phyloP scores from a whole-genome alignment of 1,140 invertebrate genomes.

The Meloidogyne chitwoodi region DNA sequence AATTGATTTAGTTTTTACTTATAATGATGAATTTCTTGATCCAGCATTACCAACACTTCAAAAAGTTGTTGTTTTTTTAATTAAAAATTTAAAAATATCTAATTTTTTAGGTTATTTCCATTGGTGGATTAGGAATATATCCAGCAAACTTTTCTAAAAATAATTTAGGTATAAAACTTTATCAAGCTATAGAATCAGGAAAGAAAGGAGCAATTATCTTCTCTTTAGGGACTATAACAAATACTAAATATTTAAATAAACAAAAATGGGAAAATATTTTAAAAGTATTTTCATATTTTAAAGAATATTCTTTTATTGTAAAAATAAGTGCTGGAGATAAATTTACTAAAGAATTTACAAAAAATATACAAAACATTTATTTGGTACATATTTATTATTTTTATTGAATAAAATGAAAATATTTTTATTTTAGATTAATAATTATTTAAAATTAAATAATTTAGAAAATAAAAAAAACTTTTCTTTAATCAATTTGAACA shows the following conservation, averaged over 20 bases:
- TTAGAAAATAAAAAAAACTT: too few relatives aligned
- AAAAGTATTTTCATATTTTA: constrained; percentile 32
- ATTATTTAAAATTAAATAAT: too few relatives aligned
- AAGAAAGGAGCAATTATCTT: constrained; percentile 32
- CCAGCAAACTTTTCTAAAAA: not conserved
- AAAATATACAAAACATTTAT: constrained; percentile 25
- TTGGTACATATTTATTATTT: constrained; percentile 13
- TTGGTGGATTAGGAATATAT: constrained; percentile 16
- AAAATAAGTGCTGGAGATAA: constrained; percentile 31
- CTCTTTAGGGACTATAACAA: constrained; percentile 28
- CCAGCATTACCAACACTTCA: constrained; percentile 28
- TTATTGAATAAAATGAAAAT: too few relatives aligned
- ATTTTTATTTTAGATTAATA: too few relatives aligned
- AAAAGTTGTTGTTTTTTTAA: constrained; percentile 14
- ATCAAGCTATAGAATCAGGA: constrained; percentile 21
- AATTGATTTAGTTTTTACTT: constrained; percentile 25
- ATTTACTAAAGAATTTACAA: constrained; percentile 24
- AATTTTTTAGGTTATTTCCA: constrained; percentile 13
- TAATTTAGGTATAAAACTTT: constrained; percentile 12
- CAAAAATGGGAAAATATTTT: constrained; percentile 25
- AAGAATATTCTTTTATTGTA: constrained; percentile 41
- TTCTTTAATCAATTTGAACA: too few relatives aligned
- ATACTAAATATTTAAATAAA: constrained; percentile 21
- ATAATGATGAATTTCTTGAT: constrained; percentile 40
- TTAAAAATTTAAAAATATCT: not conserved